Conservation (phyloP, 2,888 invertebrate species). For the Spicauda simplicius region DNA sequence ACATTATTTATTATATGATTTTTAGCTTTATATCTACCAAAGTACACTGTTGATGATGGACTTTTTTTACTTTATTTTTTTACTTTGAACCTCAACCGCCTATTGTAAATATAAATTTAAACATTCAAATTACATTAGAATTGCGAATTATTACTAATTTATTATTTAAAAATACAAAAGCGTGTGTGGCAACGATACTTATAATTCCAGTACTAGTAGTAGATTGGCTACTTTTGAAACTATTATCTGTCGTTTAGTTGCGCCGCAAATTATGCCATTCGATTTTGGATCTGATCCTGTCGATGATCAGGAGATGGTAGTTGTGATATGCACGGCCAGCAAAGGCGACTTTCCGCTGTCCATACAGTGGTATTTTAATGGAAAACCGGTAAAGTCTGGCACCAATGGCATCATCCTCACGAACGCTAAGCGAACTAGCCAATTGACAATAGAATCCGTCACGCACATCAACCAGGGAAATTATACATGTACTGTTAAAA, state of each 20-base stretch:
- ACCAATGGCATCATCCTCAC: slow-evolving; percentile 82
- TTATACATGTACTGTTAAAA: slow-evolving; percentile 86
- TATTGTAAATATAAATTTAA: slow-evolving; percentile 28
- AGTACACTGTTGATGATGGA: slow-evolving; percentile 26
- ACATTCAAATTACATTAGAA: slow-evolving; percentile 53
- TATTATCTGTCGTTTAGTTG: slow-evolving; percentile 70
- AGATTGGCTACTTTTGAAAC: slow-evolving; percentile 46
- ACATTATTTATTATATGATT: slow-evolving; percentile 50
- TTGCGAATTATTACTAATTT: too few relatives aligned
- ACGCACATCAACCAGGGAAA: slow-evolving; percentile 86
- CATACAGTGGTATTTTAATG: slow-evolving; percentile 89
- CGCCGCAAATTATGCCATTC: slow-evolving; percentile 89
- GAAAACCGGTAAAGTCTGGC: slow-evolving; percentile 68
- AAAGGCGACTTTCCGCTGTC: slow-evolving; percentile 92
- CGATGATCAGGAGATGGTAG: slow-evolving; percentile 88
- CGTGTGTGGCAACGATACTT: slow-evolving; percentile 72
- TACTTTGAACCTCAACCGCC: not conserved
- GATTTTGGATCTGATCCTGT: slow-evolving; percentile 88
- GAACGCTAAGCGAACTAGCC: slow-evolving; percentile 85
- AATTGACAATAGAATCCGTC: slow-evolving; percentile 86
- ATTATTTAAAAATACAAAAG: too few relatives aligned
- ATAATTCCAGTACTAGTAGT: not conserved
- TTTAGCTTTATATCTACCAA: slow-evolving; percentile 41
- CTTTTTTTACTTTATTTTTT: not conserved
- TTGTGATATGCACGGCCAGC: slow-evolving; percentile 89